These are phyloP conservation scores for Montipora capitata DNA, from an alignment of 92 coral and sea anemone genomes.

Conservation along the genomic window DNA sequence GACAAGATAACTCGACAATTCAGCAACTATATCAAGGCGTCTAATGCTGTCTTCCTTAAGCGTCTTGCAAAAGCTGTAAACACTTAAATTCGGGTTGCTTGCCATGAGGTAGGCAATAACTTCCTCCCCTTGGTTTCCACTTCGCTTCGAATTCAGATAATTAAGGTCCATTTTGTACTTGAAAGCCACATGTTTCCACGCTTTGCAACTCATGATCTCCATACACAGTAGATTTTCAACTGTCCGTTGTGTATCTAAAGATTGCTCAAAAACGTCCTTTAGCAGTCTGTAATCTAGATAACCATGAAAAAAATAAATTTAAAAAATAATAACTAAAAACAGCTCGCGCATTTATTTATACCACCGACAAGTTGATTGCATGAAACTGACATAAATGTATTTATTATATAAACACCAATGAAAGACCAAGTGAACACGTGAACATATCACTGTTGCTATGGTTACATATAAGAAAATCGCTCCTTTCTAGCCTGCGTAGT, in stretches of 20 bases:
- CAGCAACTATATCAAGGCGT: conserved; percentile 17
- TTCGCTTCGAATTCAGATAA: not conserved
- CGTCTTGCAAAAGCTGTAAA: conserved; percentile 25
- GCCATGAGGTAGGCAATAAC: not conserved
- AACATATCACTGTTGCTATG: no score
- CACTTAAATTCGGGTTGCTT: not conserved
- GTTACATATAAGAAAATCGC: no score
- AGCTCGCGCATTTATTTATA: no score
- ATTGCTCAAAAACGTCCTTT: not conserved
- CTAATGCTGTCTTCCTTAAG: conserved; percentile 15
- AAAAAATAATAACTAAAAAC: no score
- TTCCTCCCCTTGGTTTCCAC: not conserved
- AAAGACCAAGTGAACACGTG: no score
- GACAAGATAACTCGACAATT: conserved; percentile 1
- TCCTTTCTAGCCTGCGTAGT: no score
- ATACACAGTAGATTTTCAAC: not conserved
- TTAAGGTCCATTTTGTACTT: not conserved
- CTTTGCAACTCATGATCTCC: not conserved
- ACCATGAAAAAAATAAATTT: no score
- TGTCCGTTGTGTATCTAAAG: not conserved
- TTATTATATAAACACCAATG: no score
- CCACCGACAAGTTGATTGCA: no score
- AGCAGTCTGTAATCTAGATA: not conserved
- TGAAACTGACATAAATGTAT: no score
- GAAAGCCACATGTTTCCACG: conserved; percentile 1